phyloP scores from a whole-genome alignment of 2,113 vertebrate genomes.

The Petrocephalus zakoni region DNA sequence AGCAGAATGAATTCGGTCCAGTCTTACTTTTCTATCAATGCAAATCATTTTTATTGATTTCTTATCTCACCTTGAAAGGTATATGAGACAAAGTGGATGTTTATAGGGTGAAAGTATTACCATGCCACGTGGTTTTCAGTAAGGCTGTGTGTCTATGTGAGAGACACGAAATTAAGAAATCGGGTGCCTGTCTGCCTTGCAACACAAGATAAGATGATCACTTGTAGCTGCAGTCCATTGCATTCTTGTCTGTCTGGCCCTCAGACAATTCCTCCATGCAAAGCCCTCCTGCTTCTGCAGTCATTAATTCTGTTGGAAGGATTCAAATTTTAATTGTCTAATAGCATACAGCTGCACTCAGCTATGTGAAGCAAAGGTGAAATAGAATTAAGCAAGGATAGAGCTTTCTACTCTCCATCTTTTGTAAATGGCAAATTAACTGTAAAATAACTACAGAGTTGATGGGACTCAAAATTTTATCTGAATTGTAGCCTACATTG shows the following conservation, averaged over 20 bases:
- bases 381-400: neutral
- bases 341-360: neutral
- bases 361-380: neutral
- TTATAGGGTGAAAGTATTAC: neutral
- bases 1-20: neutral
- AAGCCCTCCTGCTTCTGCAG: neutral
- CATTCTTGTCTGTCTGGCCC: neutral
- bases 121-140: neutral
- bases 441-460: neutral
- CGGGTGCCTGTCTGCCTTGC: conserved; percentile 4
- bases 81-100: neutral
- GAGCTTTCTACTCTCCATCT: neutral
- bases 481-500: no score
- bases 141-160: neutral
- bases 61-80: neutral
- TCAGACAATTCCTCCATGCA: neutral
- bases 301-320: conserved; percentile 11
- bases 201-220: conserved; percentile 8
- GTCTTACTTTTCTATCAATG: neutral
- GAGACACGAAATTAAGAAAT: neutral
- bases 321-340: neutral
- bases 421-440: neutral
- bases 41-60: neutral
- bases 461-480: neutral
- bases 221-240: neutral